phyloP scores from a whole-genome alignment of 1,140 invertebrate genomes.

The Temnothorax curvispinosus region DNA sequence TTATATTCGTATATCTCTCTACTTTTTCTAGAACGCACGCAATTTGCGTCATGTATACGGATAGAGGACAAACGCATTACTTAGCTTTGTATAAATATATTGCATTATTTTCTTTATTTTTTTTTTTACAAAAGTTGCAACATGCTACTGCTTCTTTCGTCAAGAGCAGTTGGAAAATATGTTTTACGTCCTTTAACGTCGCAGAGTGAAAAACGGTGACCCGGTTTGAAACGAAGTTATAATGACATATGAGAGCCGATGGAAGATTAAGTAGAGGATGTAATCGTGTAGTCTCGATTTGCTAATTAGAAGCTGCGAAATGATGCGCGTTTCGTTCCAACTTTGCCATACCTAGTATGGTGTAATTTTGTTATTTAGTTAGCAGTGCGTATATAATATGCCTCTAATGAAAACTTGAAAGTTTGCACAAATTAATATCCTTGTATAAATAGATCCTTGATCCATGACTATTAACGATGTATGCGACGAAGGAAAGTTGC shows the following conservation, averaged over 20 bases:
- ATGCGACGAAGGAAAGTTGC: constrained; percentile 23
- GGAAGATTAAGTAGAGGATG: background rate
- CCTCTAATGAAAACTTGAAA: background rate
- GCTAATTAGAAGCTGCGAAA: constrained; percentile 9
- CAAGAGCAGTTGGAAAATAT: background rate
- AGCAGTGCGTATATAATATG: background rate
- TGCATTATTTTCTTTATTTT: background rate
- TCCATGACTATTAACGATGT: background rate
- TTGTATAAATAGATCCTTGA: background rate
- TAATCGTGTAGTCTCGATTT: background rate
- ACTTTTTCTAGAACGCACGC: background rate
- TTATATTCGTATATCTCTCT: background rate
- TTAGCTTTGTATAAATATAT: background rate
- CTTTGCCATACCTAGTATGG: background rate
- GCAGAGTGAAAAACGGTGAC: background rate
- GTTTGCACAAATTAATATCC: background rate
- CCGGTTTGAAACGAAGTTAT: constrained; percentile 30
- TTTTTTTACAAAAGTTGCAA: background rate
- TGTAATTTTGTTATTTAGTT: background rate
- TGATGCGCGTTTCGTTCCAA: background rate
- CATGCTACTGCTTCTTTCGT: background rate
- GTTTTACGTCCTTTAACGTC: background rate
- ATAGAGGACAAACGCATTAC: background rate
- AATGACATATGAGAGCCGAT: background rate
- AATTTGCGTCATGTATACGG: background rate